These are phyloP conservation scores for Meles meles DNA, from an alignment of 2,113 vertebrate genomes.

Conservation along the genomic window DNA sequence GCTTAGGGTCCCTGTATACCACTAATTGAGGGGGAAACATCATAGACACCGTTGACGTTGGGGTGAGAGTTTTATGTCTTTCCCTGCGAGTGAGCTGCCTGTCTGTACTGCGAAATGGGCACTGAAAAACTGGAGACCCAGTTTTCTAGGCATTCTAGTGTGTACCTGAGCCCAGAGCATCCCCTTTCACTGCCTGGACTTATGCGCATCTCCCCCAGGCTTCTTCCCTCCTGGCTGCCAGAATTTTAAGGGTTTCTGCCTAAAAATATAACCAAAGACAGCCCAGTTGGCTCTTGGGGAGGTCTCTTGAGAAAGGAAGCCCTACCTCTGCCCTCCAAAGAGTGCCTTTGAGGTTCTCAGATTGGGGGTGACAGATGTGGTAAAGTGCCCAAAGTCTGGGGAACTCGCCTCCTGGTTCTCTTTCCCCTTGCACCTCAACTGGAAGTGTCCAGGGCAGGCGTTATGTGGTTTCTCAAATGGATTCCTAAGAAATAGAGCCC, in stretches of 20 bases:
- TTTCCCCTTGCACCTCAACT: not conserved
- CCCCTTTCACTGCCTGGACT: not conserved
- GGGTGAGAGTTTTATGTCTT: not conserved
- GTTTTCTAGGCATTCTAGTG: not conserved
- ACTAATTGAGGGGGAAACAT: not conserved
- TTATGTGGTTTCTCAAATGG: conserved; percentile 37
- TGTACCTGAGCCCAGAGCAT: not conserved
- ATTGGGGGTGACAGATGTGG: conserved; percentile 28
- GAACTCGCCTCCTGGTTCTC: not conserved
- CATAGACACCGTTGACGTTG: not conserved
- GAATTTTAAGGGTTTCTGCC: not conserved
- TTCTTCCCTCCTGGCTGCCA: not conserved
- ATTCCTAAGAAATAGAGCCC: conserved; percentile 76
- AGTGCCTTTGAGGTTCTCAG: not conserved
- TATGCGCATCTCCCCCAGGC: not conserved
- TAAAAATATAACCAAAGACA: not conserved
- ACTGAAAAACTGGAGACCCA: not conserved
- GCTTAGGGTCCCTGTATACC: not conserved
- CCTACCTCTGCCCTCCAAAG: not conserved
- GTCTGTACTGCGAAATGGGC: not conserved
- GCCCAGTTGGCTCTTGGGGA: not conserved
- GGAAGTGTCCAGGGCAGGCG: not conserved
- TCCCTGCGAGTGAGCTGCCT: not conserved
- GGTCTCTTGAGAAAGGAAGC: not conserved
- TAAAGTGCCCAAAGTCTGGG: conserved; percentile 21